Evolutionary conservation across 2,888 invertebrate species (phyloP), one percentile per base, ranked within the genome.

Genomic region (Calliscelio sp.): DNA sequence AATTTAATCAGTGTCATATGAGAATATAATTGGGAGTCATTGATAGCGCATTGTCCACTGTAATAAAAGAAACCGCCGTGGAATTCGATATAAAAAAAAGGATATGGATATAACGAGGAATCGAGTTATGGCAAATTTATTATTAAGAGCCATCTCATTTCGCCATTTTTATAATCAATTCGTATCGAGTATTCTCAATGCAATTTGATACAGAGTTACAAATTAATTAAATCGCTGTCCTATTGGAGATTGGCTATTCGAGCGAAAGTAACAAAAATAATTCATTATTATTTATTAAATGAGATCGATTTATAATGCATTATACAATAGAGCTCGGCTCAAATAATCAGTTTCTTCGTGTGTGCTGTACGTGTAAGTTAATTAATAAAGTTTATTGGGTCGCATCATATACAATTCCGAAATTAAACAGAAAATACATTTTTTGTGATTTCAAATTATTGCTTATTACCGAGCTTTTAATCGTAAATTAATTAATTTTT

Each of bases 361-460:
- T 20, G 11, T 18, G 8, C 6, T n/a, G 35, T 68, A 11, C 20
- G 38, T 35, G 38, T 25, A 53, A 51, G 24, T 35, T 38, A 68
- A 53, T 70, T 70, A 70, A 55, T 55, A 41, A 70, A 68, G 53
- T 70, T 55, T 70, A 70, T 70, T 70, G 10, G 28, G 25, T 44
- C 28, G 55, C 38, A 38, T 51, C 32, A 66, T 38, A n/a, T n/a
- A 44, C 20, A 53, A 55, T 68, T 41, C 25, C 24, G 22, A 8
- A 18, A 44, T 44, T 20, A 55, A 55, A 70, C 38, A 18, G 10
- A 1, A 35, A 35, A 38, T 28, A 28, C 8, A 28, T n/a, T n/a
- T n/a, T n/a, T n/a, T n/a, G n/a, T n/a, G n/a, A n/a, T n/a, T n/a
- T n/a, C n/a, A n/a, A n/a, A n/a, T n/a, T n/a, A n/a, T n/a, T n/a